These are phyloP conservation scores for Macrotis lagotis DNA, from an alignment of 2,113 vertebrate genomes.

Conservation along the genomic window DNA sequence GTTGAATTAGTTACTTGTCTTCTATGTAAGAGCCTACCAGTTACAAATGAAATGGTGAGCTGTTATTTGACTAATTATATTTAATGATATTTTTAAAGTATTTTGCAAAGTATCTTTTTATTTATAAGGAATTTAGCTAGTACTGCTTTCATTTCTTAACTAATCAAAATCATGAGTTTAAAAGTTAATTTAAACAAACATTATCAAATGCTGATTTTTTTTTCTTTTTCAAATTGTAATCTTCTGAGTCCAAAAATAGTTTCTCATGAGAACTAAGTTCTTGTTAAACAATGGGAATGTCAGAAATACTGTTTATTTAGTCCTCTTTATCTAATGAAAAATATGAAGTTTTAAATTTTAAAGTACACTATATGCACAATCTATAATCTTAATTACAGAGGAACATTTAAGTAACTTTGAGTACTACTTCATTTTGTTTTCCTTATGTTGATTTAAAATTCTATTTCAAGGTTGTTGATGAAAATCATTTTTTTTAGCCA, in stretches of 20 bases:
- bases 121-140: neutral
- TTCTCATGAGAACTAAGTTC: slow-evolving; percentile 36
- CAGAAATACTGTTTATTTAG: slow-evolving; percentile 10
- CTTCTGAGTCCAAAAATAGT: neutral
- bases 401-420: slow-evolving; percentile 13
- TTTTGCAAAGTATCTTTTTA: slow-evolving; percentile 20
- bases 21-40: slow-evolving; percentile 93
- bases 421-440: slow-evolving; percentile 18
- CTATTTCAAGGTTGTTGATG: neutral
- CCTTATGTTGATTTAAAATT: slow-evolving; percentile 10
- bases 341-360: neutral
- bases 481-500: neutral
- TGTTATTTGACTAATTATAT: neutral
- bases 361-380: neutral
- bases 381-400: slow-evolving; percentile 28
- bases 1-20: slow-evolving; percentile 99
- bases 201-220: slow-evolving; percentile 37
- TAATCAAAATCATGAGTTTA: slow-evolving; percentile 4
- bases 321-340: slow-evolving; percentile 6
- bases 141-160: neutral
- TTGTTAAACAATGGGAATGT: slow-evolving; percentile 4
- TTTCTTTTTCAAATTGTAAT: slow-evolving; percentile 43
- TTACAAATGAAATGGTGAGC: slow-evolving; percentile 98
- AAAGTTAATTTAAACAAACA: slow-evolving; percentile 27
- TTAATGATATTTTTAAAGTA: neutral